These are phyloP conservation scores for Noctuana brunneofusca DNA, from an alignment of 2,888 invertebrate species.

Conservation along the genomic window DNA sequence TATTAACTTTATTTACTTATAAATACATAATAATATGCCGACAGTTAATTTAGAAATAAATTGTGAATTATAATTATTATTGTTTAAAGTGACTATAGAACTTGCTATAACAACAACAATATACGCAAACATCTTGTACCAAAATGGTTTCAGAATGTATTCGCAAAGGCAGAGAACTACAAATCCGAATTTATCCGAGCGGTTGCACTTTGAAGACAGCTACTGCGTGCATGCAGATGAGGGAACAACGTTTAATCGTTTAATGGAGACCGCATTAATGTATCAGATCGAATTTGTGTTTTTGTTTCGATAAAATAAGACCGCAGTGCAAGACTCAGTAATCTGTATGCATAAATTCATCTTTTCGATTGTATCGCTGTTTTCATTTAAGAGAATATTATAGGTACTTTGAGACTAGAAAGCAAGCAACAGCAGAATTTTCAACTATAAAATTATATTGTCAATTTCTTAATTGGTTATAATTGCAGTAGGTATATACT, in stretches of 20 bases:
- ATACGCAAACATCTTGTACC: not conserved
- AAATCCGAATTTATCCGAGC: conserved; percentile 70
- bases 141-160: conserved; percentile 37
- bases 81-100: not conserved
- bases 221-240: conserved; percentile 73
- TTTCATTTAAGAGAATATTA: conserved; percentile 35
- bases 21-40: too few species aligned
- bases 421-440: conserved; percentile 14
- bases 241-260: conserved; percentile 74
- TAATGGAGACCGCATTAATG: conserved; percentile 74
- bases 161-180: conserved; percentile 43
- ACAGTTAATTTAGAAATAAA: too few species aligned
- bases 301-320: conserved; percentile 48
- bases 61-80: not conserved
- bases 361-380: conserved; percentile 39
- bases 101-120: not conserved
- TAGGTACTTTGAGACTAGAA: conserved; percentile 16
- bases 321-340: conserved; percentile 32
- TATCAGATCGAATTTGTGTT: conserved; percentile 64
- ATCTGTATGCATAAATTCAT: conserved; percentile 36
- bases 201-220: conserved; percentile 69
- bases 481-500: too few species aligned
- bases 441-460: not conserved
- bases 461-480: not conserved
- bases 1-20: too few species aligned